Percentiles rank a stretch among this genome's conserved stretches.
Conservation (phyloP, 2,888 invertebrate genomes). For the Cybosia mesomella region DNA sequence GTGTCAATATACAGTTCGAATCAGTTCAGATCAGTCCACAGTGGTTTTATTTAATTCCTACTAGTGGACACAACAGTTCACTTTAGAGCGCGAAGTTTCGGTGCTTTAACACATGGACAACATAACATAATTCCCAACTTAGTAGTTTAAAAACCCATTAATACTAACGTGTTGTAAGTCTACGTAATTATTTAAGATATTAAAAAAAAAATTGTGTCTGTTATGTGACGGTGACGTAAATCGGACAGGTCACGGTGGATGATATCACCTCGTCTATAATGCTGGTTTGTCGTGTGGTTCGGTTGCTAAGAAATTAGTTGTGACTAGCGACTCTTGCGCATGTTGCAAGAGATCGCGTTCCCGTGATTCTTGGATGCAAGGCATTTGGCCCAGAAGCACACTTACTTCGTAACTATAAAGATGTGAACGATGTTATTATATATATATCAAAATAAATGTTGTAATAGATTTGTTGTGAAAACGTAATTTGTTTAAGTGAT, state of each 20-base stretch:
- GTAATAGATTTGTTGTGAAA: neutral
- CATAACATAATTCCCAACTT: neutral
- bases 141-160: conserved; percentile 4
- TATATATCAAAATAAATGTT: neutral
- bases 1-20: too few species aligned
- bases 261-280: conserved; percentile 20
- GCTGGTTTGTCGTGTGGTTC: conserved; percentile 15
- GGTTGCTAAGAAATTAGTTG: conserved; percentile 5
- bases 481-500: neutral
- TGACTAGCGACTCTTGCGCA: neutral
- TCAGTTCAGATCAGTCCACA: too few species aligned
- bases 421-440: neutral
- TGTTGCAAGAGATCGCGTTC: conserved; percentile 14
- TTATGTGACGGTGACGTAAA: conserved; percentile 20
- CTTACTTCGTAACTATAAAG: neutral
- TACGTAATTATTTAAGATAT: conserved; percentile 5
- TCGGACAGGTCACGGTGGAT: conserved; percentile 9
- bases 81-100: too few species aligned
- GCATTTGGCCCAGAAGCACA: conserved; percentile 6
- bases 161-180: neutral
- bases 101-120: too few species aligned
- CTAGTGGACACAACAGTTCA: too few species aligned
- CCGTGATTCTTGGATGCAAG: conserved; percentile 1
- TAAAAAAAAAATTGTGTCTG: conserved; percentile 7
- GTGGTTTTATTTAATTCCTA: too few species aligned